phyloP scores from a whole-genome alignment of 2,113 vertebrate genomes.

The Dicerorhinus sumatrensis region DNA sequence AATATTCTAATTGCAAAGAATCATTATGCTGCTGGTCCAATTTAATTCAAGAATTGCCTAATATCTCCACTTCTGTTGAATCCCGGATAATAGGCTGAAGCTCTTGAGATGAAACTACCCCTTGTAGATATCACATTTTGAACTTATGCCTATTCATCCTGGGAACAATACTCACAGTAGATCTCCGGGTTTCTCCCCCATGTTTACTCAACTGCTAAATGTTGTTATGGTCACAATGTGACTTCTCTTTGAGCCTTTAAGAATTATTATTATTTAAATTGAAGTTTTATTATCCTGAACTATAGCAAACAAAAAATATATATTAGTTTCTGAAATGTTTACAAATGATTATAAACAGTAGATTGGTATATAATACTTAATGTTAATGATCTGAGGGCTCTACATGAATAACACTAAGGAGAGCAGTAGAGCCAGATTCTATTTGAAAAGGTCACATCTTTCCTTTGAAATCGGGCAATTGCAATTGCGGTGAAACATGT shows the following conservation, averaged over 20 bases:
- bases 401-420: background rate
- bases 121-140: background rate
- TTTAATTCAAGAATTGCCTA: background rate
- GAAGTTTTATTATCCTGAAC: background rate
- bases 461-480: constrained; percentile 24
- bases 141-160: background rate
- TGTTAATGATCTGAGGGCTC: background rate
- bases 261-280: background rate
- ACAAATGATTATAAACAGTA: background rate
- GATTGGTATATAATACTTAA: background rate
- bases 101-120: background rate
- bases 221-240: background rate
- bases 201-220: background rate
- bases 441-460: constrained; percentile 3
- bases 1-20: background rate
- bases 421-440: background rate
- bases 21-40: background rate
- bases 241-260: background rate
- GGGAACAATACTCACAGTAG: background rate
- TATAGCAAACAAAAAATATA: background rate
- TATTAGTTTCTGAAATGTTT: background rate
- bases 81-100: background rate
- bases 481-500: background rate
- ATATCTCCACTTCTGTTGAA: background rate
- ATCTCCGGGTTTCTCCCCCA: background rate